These are phyloP conservation scores for Manacus vitellinus DNA, from an alignment of 2,113 vertebrate genomes.

Conservation along the genomic window DNA sequence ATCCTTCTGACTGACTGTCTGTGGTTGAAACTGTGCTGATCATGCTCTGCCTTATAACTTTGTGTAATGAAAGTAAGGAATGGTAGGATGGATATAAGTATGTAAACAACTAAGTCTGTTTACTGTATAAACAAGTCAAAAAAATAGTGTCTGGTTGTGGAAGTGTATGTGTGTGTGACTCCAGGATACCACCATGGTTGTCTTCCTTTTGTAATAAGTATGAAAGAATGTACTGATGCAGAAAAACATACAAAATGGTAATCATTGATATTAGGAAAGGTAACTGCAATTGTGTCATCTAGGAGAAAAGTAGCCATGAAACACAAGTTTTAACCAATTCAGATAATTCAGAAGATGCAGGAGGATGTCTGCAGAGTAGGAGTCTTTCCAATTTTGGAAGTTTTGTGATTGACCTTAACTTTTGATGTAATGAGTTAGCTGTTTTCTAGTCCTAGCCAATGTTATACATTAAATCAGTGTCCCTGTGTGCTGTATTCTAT, in stretches of 20 bases:
- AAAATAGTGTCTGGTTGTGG: neutral
- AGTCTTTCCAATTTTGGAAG: neutral
- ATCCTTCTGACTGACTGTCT: neutral
- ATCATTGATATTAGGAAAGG: neutral
- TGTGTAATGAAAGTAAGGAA: neutral
- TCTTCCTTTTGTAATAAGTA: neutral
- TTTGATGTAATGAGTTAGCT: neutral
- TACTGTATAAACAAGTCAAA: neutral
- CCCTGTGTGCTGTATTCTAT: neutral
- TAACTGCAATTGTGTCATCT: neutral
- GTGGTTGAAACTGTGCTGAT: neutral
- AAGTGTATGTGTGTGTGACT: neutral
- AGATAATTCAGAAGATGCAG: neutral
- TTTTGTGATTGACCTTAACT: neutral
- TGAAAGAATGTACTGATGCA: neutral
- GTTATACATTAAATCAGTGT: neutral
- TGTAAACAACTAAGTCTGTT: neutral
- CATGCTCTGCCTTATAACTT: neutral
- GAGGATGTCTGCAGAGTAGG: neutral
- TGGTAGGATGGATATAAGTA: neutral
- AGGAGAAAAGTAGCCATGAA: neutral
- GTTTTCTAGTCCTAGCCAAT: neutral
- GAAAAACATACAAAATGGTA: neutral
- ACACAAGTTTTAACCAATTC: neutral
- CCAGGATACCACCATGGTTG: neutral